Evolutionary conservation across 2,797 vertebrate genomes (phyloP), one percentile per base, ranked within the genome.

Genomic region (Prunella strophiata): DNA sequence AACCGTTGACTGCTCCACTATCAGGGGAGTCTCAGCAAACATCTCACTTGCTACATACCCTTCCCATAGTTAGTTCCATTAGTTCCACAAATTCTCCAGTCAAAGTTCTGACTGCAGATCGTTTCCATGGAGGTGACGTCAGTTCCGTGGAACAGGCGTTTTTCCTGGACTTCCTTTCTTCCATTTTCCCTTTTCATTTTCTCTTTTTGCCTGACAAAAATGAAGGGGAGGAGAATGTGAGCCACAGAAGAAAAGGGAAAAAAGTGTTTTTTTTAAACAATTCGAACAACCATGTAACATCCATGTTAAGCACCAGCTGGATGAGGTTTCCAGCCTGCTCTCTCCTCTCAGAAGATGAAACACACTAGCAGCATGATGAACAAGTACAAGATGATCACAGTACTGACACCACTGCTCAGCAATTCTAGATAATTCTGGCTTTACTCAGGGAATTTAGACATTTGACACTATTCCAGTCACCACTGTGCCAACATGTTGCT

Each of bases 71-170:
- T 96, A 1, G 89, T 98, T 43, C 98, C 98, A 34, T 97, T 96
- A 50, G 57, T 96, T 27, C 98, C 99, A 71, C 98, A 99, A 74
- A 97, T 91, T 90, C 97, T 97, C 98, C 98, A 99, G 96, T 99
- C 98, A 61, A 99, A 99, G 95, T 99, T 99, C 68, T 97, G 75
- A 42, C 2, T 15, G 80, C 99, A 99, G 94, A 99, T 98, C n/a
- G 91, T 89, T 4, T 98, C 89, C 6, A 98, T 10, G 2, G 89
- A 25, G 45, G 61, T 25, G 1, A 22, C 6, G 5, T 96, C 45
- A 0, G 98, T 98, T 68, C 99, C 99, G 0, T 98, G 98, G 92
- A 99, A 99, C 8, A 99, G 98, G 22, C 94, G 94, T 52, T 54
- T 97, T 88, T 99, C 99, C 0, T 72, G 47, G 32, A 98, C 97